Conservation (phyloP, 2,113 vertebrate species). For the Embiotoca jacksoni region DNA sequence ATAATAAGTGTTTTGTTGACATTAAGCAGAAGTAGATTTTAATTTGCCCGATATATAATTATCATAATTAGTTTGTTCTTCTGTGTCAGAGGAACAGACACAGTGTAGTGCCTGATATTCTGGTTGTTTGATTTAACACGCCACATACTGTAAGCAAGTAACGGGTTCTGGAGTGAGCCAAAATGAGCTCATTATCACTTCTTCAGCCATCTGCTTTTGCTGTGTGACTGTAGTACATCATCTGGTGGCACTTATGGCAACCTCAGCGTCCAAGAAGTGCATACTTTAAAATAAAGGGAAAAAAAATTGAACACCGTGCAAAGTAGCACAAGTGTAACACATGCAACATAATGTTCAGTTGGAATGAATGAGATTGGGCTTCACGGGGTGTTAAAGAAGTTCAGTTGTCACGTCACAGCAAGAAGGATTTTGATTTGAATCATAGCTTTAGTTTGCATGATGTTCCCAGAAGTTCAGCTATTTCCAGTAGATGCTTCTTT, state of each 20-base stretch:
- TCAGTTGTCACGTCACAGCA: conserved; percentile 10
- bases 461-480: not conserved
- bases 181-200: conserved; percentile 44
- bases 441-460: conserved; percentile 21
- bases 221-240: conserved; percentile 30
- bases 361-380: conserved; percentile 9
- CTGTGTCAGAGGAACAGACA: not conserved
- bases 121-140: conserved; percentile 23
- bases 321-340: not conserved
- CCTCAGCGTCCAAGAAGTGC: not conserved
- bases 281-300: not conserved
- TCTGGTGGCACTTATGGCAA: conserved; percentile 20
- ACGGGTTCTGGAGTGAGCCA: conserved; percentile 15
- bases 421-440: not conserved
- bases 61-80: not conserved
- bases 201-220: conserved; percentile 36
- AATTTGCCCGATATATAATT: conserved; percentile 14
- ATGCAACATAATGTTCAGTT: not conserved
- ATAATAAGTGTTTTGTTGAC: not conserved
- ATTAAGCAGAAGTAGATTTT: not conserved
- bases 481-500: not conserved
- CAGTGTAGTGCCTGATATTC: not conserved
- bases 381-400: not conserved
- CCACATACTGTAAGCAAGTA: conserved; percentile 6
- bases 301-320: not conserved